Evolutionary conservation across 1,140 invertebrate species (phyloP), one percentile per base, ranked within the genome.

Genomic region (Drosophila pseudoobscura): DNA sequence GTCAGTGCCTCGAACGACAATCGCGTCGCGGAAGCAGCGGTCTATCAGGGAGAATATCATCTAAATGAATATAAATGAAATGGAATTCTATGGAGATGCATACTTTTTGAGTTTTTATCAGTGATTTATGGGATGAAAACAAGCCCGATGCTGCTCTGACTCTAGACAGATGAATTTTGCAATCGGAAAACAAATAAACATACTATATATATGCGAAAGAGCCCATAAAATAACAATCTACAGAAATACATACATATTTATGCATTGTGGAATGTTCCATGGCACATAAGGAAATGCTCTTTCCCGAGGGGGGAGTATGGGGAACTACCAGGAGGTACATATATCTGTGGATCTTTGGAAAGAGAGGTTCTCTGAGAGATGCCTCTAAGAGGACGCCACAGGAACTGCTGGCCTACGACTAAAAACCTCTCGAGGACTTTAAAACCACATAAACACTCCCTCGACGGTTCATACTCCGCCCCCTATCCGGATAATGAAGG

Each of bases 121-220:
- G 61, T 84, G 76, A 80, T 85, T 77, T 76, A 80, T 63, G 72
- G 45, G 46, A 39, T 62, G 50, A 76, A 73, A 64, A 60, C 55
- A 84, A 65, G 66, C 49, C 52, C 56, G 56, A 59, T 43, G 13
- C 44, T 35, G 51, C 20, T 20, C 20, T 20, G 20, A 29, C 22
- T 5, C 35, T 26, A 44, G 46, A 15, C 39, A 58, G 41, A 74
- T 58, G 54, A 50, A 58, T 68, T 41, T 31, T 15, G 53, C 71
- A 75, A 75, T 75, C 73, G 29, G 45, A 13, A 50, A 64, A 72
- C 11, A 39, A 22, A 54, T 55, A 55, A 20, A 20, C 20, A 20
- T 20, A 20, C 20, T 31, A 41, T 8, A n/a, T 44, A 45, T 73
- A 56, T 56, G 51, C 22, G 54, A 70, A 35, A 31, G 17, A 61